Base-by-base conservation (phyloP, 2,888 invertebrate species). In the Euplexia lucipara region DNA sequence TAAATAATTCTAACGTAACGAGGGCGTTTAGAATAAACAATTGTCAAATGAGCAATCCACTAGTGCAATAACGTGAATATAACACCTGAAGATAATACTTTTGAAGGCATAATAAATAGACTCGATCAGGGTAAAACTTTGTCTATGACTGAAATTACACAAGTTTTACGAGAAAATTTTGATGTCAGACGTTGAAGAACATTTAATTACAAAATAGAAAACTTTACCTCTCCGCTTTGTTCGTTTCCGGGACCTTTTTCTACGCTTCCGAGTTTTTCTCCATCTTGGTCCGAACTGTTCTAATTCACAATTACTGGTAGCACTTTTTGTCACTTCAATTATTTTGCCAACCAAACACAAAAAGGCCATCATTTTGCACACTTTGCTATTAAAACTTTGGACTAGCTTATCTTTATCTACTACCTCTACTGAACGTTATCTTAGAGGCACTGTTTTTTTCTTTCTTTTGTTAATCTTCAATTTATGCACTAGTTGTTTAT, bases 271-370 rank as follows among this genome's bases (percentile, higher is more conserved):
- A 60, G 52, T 16, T 59, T 68, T 75, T 41, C 44, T 59, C n/a
- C 26, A 63, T 16, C 53, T 66, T 1, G 62, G 42, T 68, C 68
- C 63, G 26, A 30, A 56, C 16, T 69, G 59, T 59, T 81, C 75
- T 12, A 56, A 42, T 64, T 78, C 76, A 49, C 77, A 63, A 56
- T 47, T 68, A 39, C 61, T 66, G 69, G 83, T 83, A 54, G 42
- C 81, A 85, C 72, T 85, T 79, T 78, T 88, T 49, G 86, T 82
- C 45, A 91, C 72, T 70, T 92, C 88, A 68, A 92, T 85, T 65
- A 94, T 78, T 84, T 90, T 91, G 3, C 88, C 86, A 65, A 92
- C 78, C 58, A 94, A 83, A 78, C 86, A 93, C 86, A 92, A 83
- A 82, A 92, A 75, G 26, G 83, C 93, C 59, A 94, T 93, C 94